Evolutionary conservation across 2,888 invertebrate species (phyloP).

Genomic region (Melinaea marsaeus): DNA sequence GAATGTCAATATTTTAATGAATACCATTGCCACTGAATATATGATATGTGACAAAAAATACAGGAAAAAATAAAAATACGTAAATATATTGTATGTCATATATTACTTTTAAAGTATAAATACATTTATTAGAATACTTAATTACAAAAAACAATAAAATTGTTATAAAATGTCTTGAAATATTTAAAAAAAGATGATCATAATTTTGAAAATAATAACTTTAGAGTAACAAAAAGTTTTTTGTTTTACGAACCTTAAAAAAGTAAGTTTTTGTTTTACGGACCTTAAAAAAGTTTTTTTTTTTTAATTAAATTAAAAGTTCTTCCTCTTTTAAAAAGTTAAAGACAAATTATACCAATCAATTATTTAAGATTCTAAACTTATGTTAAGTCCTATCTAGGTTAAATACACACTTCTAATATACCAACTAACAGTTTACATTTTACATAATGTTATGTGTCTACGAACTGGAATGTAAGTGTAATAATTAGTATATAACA

Average conservation of each 20-base stretch:
- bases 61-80: not conserved
- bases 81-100: slow-evolving; percentile 43
- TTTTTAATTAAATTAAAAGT: no score
- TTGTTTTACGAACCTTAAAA: no score
- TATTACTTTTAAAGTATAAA: slow-evolving; percentile 62
- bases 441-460: not conserved
- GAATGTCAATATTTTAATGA: slow-evolving; percentile 56
- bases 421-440: not conserved
- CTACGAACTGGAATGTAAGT: no score
- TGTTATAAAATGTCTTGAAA: slow-evolving; percentile 21
- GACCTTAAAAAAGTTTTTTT: no score
- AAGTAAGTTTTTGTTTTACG: no score
- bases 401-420: not conserved
- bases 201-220: no score
- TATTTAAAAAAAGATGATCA: slow-evolving; percentile 5
- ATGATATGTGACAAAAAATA: slow-evolving; percentile 8
- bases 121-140: slow-evolving; percentile 39
- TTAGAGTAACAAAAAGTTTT: no score
- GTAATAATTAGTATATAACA: no score
- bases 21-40: slow-evolving; percentile 35
- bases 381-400: not conserved
- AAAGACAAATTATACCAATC: no score
- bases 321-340: no score
- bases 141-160: slow-evolving; percentile 37
- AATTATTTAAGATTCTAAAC: not conserved